These are phyloP conservation scores for Drosophila equinoxialis DNA, from an alignment of 1,140 invertebrate genomes.

Conservation along the genomic window DNA sequence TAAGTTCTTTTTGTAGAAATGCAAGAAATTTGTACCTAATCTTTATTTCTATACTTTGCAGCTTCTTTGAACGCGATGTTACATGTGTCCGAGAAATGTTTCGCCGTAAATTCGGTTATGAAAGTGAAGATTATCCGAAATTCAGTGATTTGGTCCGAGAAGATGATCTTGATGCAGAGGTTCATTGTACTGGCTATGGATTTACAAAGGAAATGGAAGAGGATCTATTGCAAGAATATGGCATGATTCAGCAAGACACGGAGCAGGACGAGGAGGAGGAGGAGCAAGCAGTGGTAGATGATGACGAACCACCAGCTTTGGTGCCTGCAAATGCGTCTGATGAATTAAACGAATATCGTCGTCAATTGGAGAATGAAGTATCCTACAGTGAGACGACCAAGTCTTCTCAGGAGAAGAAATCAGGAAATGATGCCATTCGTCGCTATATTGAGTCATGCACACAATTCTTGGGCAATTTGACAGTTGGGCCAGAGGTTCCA, in stretches of 20 bases:
- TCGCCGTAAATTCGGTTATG: conserved; percentile 94
- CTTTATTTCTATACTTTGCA: conserved; percentile 67
- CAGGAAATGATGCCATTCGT: conserved; percentile 68
- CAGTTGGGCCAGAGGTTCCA: conserved; percentile 51
- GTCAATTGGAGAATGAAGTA: conserved; percentile 83
- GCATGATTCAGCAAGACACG: conserved; percentile 73
- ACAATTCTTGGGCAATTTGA: conserved; percentile 74
- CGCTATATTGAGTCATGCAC: conserved; percentile 81
- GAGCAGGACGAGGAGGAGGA: conserved; percentile 60
- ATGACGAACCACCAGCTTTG: conserved; percentile 50
- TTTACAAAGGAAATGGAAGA: conserved; percentile 93
- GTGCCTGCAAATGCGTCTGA: conserved; percentile 78
- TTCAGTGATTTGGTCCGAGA: conserved; percentile 94
- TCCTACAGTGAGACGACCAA: conserved; percentile 75
- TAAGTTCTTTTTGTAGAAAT: conserved; percentile 82
- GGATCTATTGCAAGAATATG: conserved; percentile 86
- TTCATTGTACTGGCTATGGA: conserved; percentile 95
- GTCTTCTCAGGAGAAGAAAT: conserved; percentile 44
- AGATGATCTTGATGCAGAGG: conserved; percentile 93
- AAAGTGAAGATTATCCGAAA: conserved; percentile 93
- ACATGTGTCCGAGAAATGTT: conserved; percentile 97
- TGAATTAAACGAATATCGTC: conserved; percentile 84
- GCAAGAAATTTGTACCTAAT: background rate
- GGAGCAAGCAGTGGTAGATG: conserved; percentile 11
- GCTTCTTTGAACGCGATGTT: conserved; percentile 98